A percentile compares a stretch with the other conserved stretches of the same genome.
Conservation (phyloP, 1,140 invertebrate genomes). For the Trachymyrmex cornetzi region DNA sequence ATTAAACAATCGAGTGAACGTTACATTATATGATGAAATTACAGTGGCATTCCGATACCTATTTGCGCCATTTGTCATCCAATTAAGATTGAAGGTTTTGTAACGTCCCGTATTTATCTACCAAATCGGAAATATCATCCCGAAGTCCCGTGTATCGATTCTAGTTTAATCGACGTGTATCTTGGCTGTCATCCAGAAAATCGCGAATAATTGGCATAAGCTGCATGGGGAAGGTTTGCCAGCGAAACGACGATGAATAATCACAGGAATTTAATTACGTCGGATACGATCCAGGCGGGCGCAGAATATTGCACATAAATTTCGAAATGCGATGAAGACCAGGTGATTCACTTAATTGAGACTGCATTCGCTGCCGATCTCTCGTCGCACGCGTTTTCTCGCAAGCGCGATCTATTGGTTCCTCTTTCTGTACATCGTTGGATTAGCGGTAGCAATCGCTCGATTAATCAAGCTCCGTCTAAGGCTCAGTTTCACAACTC, state of each 20-base stretch:
- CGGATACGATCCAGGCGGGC: neutral
- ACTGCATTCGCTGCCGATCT: conserved; percentile 25
- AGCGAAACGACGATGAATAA: conserved; percentile 63
- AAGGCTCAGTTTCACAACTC: neutral
- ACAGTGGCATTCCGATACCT: conserved; percentile 2
- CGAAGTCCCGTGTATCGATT: neutral
- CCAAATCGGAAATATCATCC: conserved; percentile 16
- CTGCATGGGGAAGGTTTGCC: neutral
- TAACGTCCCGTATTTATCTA: neutral
- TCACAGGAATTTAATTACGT: conserved; percentile 63
- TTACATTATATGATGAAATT: neutral
- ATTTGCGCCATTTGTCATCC: neutral
- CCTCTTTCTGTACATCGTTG: neutral
- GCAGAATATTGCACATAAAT: conserved; percentile 55
- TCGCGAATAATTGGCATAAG: neutral
- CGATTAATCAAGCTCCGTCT: conserved; percentile 29
- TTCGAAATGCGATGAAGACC: conserved; percentile 51
- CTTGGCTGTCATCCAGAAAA: conserved; percentile 43
- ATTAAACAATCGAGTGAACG: conserved; percentile 28
- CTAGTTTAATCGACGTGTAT: conserved; percentile 19
- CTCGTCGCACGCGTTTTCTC: neutral
- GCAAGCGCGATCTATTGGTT: neutral
- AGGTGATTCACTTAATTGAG: conserved; percentile 64
- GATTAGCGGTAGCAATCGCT: neutral
- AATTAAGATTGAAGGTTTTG: conserved; percentile 26